Conservation (phyloP, 2,113 vertebrate species). For the Neopipo cinnamomea region DNA sequence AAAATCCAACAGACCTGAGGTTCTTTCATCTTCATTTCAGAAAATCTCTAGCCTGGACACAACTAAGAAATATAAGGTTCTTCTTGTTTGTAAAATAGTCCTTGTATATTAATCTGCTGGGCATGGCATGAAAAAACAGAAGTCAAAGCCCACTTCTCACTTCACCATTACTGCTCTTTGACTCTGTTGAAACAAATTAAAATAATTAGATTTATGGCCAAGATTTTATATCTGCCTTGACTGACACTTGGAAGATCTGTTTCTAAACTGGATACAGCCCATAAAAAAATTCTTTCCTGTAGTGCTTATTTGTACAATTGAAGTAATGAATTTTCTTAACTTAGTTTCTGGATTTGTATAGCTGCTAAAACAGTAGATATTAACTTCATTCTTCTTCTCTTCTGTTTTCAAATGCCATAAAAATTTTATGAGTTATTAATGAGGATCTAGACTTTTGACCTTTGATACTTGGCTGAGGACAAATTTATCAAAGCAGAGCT, state of each 20-base stretch:
- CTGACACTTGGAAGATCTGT: constrained; percentile 47
- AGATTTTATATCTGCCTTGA: constrained; percentile 50
- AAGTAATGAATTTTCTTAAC: not conserved
- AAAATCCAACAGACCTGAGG: constrained; percentile 68
- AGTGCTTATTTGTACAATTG: not conserved
- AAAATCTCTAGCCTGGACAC: constrained; percentile 64
- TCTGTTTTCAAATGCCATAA: not conserved
- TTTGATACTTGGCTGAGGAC: not conserved
- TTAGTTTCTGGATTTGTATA: not conserved
- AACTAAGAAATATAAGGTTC: not conserved
- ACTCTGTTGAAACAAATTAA: constrained; percentile 63
- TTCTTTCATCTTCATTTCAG: constrained; percentile 77
- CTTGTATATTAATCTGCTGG: constrained; percentile 40
- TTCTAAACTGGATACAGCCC: constrained; percentile 54
- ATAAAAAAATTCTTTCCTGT: constrained; percentile 28
- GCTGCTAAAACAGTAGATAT: not conserved
- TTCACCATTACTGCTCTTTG: constrained; percentile 38
- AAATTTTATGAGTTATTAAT: constrained; percentile 18
- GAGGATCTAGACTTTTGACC: not conserved
- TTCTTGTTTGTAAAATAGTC: constrained; percentile 38
- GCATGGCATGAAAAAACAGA: constrained; percentile 42
- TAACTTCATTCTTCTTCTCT: not conserved
- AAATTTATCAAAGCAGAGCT: not conserved
- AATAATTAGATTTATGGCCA: constrained; percentile 54
- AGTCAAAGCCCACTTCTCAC: constrained; percentile 14